phyloP scores from a whole-genome alignment of 2,888 invertebrate genomes.

The Drosophila meridiana region DNA sequence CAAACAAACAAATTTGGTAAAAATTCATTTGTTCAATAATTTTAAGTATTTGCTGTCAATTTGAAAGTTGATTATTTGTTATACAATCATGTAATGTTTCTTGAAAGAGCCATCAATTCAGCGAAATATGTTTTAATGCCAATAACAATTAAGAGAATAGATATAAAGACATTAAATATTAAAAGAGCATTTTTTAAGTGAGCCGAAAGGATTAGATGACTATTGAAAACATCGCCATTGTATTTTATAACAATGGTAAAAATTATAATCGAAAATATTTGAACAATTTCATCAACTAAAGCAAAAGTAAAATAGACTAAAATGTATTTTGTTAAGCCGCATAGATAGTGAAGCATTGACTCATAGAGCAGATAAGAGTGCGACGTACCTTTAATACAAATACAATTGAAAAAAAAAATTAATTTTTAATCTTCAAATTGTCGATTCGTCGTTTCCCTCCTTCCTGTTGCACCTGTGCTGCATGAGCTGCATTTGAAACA shows the following conservation, averaged over 20 bases:
- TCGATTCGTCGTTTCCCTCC: neutral
- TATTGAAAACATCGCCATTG: constrained; percentile 2
- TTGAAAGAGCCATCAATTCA: neutral
- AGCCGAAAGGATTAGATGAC: neutral
- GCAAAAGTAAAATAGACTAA: neutral
- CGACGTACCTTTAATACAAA: neutral
- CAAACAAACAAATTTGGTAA: neutral
- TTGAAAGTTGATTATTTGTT: neutral
- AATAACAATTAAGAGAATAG: neutral
- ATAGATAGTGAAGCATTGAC: constrained; percentile 3
- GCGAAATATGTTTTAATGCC: neutral
- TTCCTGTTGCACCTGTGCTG: neutral
- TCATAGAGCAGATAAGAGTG: neutral
- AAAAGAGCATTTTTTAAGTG: neutral
- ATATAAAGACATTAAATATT: constrained; percentile 15
- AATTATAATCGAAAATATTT: neutral
- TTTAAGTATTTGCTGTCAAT: neutral
- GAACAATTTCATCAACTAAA: neutral
- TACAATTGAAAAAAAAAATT: neutral
- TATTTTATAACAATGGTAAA: neutral
- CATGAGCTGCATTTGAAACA: constrained; percentile 12
- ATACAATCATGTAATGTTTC: neutral
- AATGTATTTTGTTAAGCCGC: neutral
- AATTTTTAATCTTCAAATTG: neutral
- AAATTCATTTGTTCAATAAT: neutral